A percentile compares a stretch with the other conserved stretches of the same genome.
phyloP scores from a whole-genome alignment of 2,888 invertebrate genomes.

The Rhagophthalmus giganteus region DNA sequence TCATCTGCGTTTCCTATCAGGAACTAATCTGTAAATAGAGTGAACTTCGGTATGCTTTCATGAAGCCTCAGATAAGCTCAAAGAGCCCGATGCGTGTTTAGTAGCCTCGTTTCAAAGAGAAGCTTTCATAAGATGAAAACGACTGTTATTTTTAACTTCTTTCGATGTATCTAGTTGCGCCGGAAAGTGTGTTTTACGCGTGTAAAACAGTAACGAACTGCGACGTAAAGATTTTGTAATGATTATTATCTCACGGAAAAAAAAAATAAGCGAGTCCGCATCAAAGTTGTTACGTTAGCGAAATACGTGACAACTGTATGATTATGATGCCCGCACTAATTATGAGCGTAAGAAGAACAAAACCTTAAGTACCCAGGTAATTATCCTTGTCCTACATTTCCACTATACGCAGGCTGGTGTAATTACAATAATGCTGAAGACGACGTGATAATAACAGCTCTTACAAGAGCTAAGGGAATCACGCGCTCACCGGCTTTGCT shows the following conservation, averaged over 20 bases:
- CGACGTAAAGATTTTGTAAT: background rate
- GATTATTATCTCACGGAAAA: too few relatives aligned
- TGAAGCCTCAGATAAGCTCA: conserved; percentile 37
- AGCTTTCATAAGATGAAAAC: conserved; percentile 20
- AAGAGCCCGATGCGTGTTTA: conserved; percentile 35
- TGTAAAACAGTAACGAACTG: background rate
- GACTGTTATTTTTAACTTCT: conserved; percentile 24
- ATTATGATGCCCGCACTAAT: too few relatives aligned
- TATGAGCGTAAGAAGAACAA: conserved; percentile 23
- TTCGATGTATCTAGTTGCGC: too few relatives aligned
- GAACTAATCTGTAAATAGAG: conserved; percentile 51
- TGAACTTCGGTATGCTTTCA: conserved; percentile 31
- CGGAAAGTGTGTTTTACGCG: conserved; percentile 9
- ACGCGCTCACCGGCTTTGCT: conserved; percentile 4
- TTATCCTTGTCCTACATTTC: conserved; percentile 30
- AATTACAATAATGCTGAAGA: conserved; percentile 19
- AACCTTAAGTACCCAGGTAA: conserved; percentile 27
- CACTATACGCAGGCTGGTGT: conserved; percentile 18
- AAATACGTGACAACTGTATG: too few relatives aligned
- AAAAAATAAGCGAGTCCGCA: too few relatives aligned
- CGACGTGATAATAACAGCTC: conserved; percentile 23
- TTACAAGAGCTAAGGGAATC: conserved; percentile 20
- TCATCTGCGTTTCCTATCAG: conserved; percentile 47
- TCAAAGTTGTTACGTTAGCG: too few relatives aligned
- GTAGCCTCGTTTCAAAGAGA: conserved; percentile 14